Evolutionary conservation across 2,113 vertebrate species (phyloP).

Genomic region (Phoxinus phoxinus): DNA sequence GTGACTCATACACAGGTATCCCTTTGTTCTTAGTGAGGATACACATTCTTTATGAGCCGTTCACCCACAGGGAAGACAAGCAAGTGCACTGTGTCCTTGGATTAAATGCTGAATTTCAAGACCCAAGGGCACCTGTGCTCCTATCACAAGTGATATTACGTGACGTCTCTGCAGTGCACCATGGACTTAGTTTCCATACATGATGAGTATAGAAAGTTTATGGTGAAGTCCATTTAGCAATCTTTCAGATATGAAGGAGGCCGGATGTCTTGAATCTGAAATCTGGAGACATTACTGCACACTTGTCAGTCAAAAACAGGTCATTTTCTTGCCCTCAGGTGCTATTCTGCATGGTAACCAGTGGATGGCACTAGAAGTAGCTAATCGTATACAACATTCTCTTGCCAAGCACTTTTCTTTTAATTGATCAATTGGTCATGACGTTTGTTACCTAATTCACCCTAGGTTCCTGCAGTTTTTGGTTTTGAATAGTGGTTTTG

Average conservation of each 20-base stretch:
- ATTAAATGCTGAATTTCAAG: background rate
- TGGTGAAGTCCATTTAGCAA: background rate
- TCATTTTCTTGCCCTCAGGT: background rate
- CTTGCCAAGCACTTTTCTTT: background rate
- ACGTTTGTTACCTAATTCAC: background rate
- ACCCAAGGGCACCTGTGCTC: constrained; percentile 11
- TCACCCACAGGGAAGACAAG: background rate
- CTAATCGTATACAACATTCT: background rate
- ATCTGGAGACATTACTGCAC: background rate
- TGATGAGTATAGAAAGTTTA: background rate
- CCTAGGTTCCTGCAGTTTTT: background rate
- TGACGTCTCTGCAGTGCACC: background rate
- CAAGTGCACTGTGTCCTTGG: constrained; percentile 10
- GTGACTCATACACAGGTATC: constrained; percentile 8
- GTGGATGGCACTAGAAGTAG: constrained; percentile 18
- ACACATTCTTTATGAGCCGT: constrained; percentile 7
- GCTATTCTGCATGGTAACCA: constrained; percentile 5
- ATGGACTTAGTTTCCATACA: background rate
- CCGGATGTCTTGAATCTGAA: background rate
- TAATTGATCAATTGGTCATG: background rate
- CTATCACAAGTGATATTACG: background rate
- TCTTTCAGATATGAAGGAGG: background rate
- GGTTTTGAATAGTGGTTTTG: background rate
- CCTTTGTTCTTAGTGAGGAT: background rate
- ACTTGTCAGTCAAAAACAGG: background rate